These are phyloP conservation scores for Cranoglanis bouderius DNA, from an alignment of 2,113 vertebrate genomes.

Conservation along the genomic window DNA sequence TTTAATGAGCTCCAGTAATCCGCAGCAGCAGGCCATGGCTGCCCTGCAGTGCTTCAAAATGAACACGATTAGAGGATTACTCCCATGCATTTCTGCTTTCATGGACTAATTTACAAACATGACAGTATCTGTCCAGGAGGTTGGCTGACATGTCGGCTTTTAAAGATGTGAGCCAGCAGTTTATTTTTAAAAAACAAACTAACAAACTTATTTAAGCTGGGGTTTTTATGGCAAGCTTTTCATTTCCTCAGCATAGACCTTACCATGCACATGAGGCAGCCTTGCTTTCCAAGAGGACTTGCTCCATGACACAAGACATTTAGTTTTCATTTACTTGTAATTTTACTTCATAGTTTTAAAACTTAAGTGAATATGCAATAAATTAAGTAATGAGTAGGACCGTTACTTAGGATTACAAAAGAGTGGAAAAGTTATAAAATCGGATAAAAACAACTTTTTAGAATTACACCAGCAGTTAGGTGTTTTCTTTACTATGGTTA, in stretches of 20 bases:
- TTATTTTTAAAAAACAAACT: slow-evolving; percentile 25
- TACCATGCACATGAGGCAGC: not conserved
- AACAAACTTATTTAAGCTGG: slow-evolving; percentile 36
- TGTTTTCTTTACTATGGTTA: not conserved
- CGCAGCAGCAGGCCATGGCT: slow-evolving; percentile 57
- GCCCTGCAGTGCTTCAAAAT: slow-evolving; percentile 67
- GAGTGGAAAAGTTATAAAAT: not conserved
- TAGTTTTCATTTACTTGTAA: not conserved
- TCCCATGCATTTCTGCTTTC: slow-evolving; percentile 65
- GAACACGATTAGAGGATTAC: slow-evolving; percentile 74
- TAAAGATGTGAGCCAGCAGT: slow-evolving; percentile 55
- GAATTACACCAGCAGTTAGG: not conserved
- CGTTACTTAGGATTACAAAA: not conserved
- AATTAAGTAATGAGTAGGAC: not conserved
- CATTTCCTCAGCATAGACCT: slow-evolving; percentile 24
- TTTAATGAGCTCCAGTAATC: slow-evolving; percentile 78
- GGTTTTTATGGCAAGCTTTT: slow-evolving; percentile 28
- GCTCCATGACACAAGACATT: not conserved
- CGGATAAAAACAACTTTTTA: not conserved
- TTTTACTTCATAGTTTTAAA: not conserved
- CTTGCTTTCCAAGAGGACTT: not conserved
- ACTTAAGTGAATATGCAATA: not conserved
- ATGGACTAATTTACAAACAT: slow-evolving; percentile 69
- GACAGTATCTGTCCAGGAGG: slow-evolving; percentile 60
- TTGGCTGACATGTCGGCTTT: slow-evolving; percentile 38